Base-by-base conservation (phyloP, 2,888 invertebrate species). In the Candidula unifasciata region DNA sequence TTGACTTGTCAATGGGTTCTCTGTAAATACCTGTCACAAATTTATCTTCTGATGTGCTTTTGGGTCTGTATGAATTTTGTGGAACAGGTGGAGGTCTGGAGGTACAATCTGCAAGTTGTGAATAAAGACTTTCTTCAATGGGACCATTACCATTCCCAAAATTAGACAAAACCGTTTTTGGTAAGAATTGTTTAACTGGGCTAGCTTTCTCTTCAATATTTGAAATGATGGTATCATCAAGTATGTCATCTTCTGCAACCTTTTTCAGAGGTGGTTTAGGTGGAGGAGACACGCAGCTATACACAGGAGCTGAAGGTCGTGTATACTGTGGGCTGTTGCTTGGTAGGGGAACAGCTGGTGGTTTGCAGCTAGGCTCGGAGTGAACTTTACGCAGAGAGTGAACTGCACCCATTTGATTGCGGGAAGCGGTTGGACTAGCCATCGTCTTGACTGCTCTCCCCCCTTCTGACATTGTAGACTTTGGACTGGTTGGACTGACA, bases 11-110 rank as follows among this genome's bases (percentile, higher is more conserved):
- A 30, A 92, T 88, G 6, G 92, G 92, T 83, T 92, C 92, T 33
- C 91, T 83, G 79, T 92, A 92, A 0, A 90, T 89, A 24, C 90
- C 92, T 37, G 89, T 91, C 3, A 92, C 92, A 85, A 92, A 89
- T 60, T 87, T 87, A 33, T 92, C 92, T 27, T 79, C 80, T 21
- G 27, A 27, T n/a, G 54, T 74, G 44, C n/a, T 60, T 44, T 44
- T 33, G 3, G 54, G 18, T 33, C 30, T 76, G 18, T 27, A 76
- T 21, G 81, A 60, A 30, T 44, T 54, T 3, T 71, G 76, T 44
- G 85, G 71, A 69, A 68, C 54, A 52, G 84, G 81, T 2, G 83
- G 76, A 52, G 77, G 76, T 68, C 57, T 84, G 74, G 86, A 82
- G 78, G 35, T 77, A 79, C 83, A 85, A 52, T 82, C 80, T 44